phyloP scores from a whole-genome alignment of 2,888 invertebrate genomes.

The Zygaena filipendulae region DNA sequence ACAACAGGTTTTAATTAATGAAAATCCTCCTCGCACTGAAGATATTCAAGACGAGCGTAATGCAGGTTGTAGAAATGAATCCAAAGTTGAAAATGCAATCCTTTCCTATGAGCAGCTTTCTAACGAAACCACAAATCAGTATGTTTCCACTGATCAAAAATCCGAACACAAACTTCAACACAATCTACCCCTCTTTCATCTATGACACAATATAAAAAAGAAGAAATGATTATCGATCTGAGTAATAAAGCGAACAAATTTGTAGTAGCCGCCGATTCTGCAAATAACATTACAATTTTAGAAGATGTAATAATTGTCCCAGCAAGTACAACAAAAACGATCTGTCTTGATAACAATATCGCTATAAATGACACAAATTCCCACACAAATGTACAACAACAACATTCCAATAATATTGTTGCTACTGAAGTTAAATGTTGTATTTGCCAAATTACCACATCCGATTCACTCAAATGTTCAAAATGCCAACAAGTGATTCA shows the following conservation, averaged over 20 bases:
- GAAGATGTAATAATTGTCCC: too few relatives aligned
- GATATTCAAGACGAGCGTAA: slow-evolving; percentile 10
- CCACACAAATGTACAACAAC: slow-evolving; percentile 10
- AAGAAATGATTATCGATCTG: slow-evolving; percentile 2
- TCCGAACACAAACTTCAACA: slow-evolving; percentile 9
- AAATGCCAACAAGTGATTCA: slow-evolving; percentile 9
- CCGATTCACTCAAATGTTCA: slow-evolving; percentile 11
- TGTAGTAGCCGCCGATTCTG: slow-evolving; percentile 2
- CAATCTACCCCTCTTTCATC: too few relatives aligned
- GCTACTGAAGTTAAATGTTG: slow-evolving; percentile 10
- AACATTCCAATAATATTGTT: too few relatives aligned
- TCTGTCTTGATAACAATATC: too few relatives aligned
- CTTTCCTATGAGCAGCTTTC: slow-evolving; percentile 10
- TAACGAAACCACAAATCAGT: slow-evolving; percentile 11
- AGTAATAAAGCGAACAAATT: slow-evolving; percentile 5
- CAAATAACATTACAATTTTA: slow-evolving; percentile 11
- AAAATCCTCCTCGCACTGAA: slow-evolving; percentile 10
- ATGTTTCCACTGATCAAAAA: slow-evolving; percentile 10
- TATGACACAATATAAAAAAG: slow-evolving; percentile 10
- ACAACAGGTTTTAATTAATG: slow-evolving; percentile 5
- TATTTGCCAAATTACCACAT: slow-evolving; percentile 11
- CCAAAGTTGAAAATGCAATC: slow-evolving; percentile 6
- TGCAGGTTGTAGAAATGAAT: slow-evolving; percentile 11
- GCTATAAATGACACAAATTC: too few relatives aligned
- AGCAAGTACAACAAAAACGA: too few relatives aligned